Evolutionary conservation across 1,140 invertebrate species (phyloP), one percentile per base, ranked within the genome.

Genomic region (Pseudobourletiella spinata): DNA sequence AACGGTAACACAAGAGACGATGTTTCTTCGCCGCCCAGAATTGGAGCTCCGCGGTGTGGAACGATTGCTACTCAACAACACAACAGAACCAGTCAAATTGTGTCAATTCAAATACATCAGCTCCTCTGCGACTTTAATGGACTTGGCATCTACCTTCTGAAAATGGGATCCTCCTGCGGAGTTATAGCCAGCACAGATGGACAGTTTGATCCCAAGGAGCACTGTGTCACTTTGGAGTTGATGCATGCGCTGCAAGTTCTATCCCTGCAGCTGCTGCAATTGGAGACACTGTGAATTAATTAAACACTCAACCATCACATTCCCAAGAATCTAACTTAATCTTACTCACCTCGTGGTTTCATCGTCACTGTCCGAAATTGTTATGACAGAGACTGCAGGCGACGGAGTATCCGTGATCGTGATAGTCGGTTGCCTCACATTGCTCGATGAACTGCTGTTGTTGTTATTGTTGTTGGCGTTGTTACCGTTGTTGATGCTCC

Each of bases 281-380:
- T 30, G 2, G 59, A 50, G 42, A 42, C 14, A 61, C 59, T 20
- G 56, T 29, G 44, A 22, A 32, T 26, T 39, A 39, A 25, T 57
- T 57, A 61, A 61, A 15, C 20, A 59, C 46, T 50, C 64, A 18
- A 43, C 57, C 55, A 18, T 61, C 51, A 55, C 62, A 55, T 58
- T 56, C n/a, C n/a, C n/a, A n/a, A n/a, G n/a, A n/a, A n/a, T n/a
- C n/a, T n/a, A n/a, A n/a, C n/a, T n/a, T n/a, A n/a, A n/a, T n/a
- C n/a, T 58, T 26, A 50, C 52, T 26, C 62, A 67, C 61, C 66
- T 66, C 24, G 81, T 76, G 18, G 79, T 77, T 74, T 96, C 92
- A 74, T 96, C 92, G 72, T 95, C 93, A 71, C 91, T 94, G 73
- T 95, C 94, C 32, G 91, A 95, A 71, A 97, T 96, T 20, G 92